phyloP scores from a whole-genome alignment of 1,140 invertebrate species.

The Drosophila littoralis region DNA sequence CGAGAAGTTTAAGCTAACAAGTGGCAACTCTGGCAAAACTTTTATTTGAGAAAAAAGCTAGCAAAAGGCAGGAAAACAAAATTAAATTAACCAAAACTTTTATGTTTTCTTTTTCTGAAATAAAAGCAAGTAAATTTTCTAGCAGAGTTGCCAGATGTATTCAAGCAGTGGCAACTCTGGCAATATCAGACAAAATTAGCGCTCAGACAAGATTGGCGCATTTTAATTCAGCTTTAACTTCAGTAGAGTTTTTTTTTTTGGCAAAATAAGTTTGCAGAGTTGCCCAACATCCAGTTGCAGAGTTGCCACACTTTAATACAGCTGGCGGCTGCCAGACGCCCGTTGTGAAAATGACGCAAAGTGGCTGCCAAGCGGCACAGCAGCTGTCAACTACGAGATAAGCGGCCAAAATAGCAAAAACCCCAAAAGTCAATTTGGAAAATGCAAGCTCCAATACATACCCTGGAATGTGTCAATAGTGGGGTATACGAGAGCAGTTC shows the following conservation, averaged over 20 bases:
- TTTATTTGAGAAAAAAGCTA: too few relatives aligned
- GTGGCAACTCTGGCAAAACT: too few relatives aligned
- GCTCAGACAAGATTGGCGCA: too few relatives aligned
- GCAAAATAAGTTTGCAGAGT: background rate
- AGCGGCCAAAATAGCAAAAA: slow-evolving; percentile 5
- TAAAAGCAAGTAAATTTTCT: too few relatives aligned
- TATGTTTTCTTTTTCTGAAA: too few relatives aligned
- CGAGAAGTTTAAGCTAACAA: too few relatives aligned
- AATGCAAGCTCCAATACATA: background rate
- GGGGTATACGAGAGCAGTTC: too few relatives aligned
- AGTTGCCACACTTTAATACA: background rate
- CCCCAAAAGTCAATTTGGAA: slow-evolving; percentile 2
- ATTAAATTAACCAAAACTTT: too few relatives aligned
- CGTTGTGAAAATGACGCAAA: slow-evolving; percentile 1
- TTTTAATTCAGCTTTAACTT: background rate
- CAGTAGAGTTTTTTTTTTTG: background rate
- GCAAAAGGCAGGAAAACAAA: too few relatives aligned
- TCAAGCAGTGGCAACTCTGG: too few relatives aligned
- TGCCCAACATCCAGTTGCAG: slow-evolving; percentile 1
- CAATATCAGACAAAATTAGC: too few relatives aligned
- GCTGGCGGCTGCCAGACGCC: background rate
- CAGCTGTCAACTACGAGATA: background rate
- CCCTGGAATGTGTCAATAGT: background rate
- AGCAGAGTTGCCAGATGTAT: too few relatives aligned
- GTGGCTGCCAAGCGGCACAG: background rate